Conservation (phyloP, 2,113 vertebrate genomes). For the Triplophysa dalaica region DNA sequence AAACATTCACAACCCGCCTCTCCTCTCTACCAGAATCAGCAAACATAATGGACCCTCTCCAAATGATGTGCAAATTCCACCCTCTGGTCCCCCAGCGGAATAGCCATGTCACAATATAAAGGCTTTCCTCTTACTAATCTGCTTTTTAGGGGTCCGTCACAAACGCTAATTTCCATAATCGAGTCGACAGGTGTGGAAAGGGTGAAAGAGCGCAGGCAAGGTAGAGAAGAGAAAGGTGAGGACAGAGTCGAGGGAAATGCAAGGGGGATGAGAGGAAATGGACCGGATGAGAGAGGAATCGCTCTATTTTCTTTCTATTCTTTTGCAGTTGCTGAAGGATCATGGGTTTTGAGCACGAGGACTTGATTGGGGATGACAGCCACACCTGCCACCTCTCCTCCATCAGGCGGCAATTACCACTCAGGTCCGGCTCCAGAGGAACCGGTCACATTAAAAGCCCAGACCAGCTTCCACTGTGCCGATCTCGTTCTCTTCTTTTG, state of each 20-base stretch:
- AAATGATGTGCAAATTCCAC: slow-evolving; percentile 62
- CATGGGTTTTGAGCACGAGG: slow-evolving; percentile 55
- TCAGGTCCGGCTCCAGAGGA: slow-evolving; percentile 55
- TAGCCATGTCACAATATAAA: slow-evolving; percentile 72
- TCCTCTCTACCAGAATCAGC: slow-evolving; percentile 31
- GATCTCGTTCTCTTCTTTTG: slow-evolving; percentile 57
- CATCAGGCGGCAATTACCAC: slow-evolving; percentile 75
- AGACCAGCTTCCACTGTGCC: slow-evolving; percentile 6
- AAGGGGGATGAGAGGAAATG: slow-evolving; percentile 28
- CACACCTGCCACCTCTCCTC: slow-evolving; percentile 77
- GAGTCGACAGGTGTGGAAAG: slow-evolving; percentile 86
- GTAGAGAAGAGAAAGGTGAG: slow-evolving; percentile 44
- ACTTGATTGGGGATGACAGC: slow-evolving; percentile 82
- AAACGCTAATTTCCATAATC: slow-evolving; percentile 90
- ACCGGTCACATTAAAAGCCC: slow-evolving; percentile 57
- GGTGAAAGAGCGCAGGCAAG: slow-evolving; percentile 61
- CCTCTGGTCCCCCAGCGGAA: slow-evolving; percentile 70
- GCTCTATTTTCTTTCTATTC: slow-evolving; percentile 21
- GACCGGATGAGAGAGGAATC: background rate
- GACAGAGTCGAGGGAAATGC: slow-evolving; percentile 9
- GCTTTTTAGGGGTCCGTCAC: slow-evolving; percentile 71
- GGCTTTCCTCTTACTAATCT: slow-evolving; percentile 76
- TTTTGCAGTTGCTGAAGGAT: slow-evolving; percentile 44
- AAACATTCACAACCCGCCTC: background rate
- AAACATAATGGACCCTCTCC: slow-evolving; percentile 45